These are phyloP conservation scores for Paragorgia papillata DNA, from an alignment of 92 coral and sea anemone species.

Conservation along the genomic window DNA sequence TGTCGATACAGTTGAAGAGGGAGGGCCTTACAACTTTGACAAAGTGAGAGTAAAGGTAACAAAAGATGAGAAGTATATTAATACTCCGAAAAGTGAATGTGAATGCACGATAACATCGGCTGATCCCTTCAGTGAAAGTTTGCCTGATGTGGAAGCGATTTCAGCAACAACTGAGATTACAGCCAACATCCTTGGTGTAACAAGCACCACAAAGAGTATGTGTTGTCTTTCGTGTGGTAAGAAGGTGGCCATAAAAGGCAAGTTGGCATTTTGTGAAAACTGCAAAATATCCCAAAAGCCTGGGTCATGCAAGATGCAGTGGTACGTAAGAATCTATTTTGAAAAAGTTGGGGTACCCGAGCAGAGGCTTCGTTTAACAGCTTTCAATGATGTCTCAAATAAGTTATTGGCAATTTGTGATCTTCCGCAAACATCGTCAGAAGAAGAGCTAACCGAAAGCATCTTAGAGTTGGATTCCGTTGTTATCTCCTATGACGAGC, in stretches of 20 bases:
- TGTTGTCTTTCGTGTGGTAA: slow-evolving; percentile 55
- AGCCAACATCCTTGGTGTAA: slow-evolving; percentile 49
- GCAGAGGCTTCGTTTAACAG: slow-evolving; percentile 25
- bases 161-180: slow-evolving; percentile 42
- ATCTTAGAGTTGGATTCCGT: slow-evolving; percentile 40
- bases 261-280: slow-evolving; percentile 51
- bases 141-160: slow-evolving; percentile 44
- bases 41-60: slow-evolving; percentile 57
- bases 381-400: slow-evolving; percentile 42
- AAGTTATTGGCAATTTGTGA: slow-evolving; percentile 46
- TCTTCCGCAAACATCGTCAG: slow-evolving; percentile 33
- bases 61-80: slow-evolving; percentile 43
- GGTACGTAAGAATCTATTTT: slow-evolving; percentile 43
- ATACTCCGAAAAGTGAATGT: slow-evolving; percentile 34
- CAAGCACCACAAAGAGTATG: slow-evolving; percentile 25
- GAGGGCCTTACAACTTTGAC: slow-evolving; percentile 56
- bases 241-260: slow-evolving; percentile 48
- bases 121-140: slow-evolving; percentile 45
- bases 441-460: slow-evolving; percentile 41
- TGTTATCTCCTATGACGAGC: slow-evolving; percentile 39
- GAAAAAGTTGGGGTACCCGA: slow-evolving; percentile 31
- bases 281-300: slow-evolving; percentile 48
- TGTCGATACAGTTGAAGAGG: slow-evolving; percentile 51
- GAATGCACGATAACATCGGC: slow-evolving; percentile 47
- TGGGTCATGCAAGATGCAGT: slow-evolving; percentile 42